Percentiles rank a stretch among this genome's conserved stretches.
Conservation (phyloP, 2,888 invertebrate genomes). For the Petrophora chlorosata region DNA sequence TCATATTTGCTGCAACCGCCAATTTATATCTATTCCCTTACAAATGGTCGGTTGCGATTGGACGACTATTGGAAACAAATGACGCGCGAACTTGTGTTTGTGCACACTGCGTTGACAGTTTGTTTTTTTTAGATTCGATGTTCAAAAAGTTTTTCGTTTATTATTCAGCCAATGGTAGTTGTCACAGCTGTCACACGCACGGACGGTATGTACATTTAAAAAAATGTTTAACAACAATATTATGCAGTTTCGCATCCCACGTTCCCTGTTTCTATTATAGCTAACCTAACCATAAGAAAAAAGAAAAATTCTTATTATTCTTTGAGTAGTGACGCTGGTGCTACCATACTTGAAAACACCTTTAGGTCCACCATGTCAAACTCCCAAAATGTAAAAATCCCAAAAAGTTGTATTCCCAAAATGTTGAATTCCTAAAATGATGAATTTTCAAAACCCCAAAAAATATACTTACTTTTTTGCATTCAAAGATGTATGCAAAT, state of each 20-base stretch:
- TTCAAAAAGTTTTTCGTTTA: constrained; percentile 6
- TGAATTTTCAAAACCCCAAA: no score
- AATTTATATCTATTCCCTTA: constrained; percentile 75
- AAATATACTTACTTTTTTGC: no score
- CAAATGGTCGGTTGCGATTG: constrained; percentile 72
- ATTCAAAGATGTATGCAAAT: no score
- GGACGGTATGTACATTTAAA: not conserved
- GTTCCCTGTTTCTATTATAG: no score
- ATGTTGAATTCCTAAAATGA: no score
- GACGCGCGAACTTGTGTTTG: constrained; percentile 55
- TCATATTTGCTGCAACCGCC: constrained; percentile 73
- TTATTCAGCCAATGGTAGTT: constrained; percentile 12
- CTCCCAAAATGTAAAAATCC: no score
- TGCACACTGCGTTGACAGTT: constrained; percentile 19
- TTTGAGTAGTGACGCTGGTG: no score
- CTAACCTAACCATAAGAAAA: no score
- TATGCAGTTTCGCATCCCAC: not conserved
- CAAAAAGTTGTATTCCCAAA: no score
- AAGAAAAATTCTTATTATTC: no score
- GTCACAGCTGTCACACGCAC: constrained; percentile 13
- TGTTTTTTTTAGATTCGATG: constrained; percentile 12
- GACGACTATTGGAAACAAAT: constrained; percentile 75
- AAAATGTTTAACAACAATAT: not conserved
- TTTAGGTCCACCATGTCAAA: no score
- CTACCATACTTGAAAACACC: no score